Percentiles rank a stretch among this genome's conserved stretches.
Conservation (phyloP, 1,140 invertebrate species). For the Gryllus bimaculatus region DNA sequence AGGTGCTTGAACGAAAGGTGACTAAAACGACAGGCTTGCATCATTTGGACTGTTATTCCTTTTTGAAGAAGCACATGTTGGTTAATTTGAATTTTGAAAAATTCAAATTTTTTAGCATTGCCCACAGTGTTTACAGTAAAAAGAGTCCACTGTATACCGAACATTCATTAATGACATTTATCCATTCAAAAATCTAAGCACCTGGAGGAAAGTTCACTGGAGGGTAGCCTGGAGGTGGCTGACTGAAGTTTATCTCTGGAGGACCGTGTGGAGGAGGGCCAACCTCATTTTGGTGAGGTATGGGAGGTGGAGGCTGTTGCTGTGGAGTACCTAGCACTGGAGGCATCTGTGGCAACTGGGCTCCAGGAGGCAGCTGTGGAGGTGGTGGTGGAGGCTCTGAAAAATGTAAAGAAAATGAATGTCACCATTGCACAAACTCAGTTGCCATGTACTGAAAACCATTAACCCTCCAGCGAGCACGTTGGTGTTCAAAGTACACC, state of each 20-base stretch:
- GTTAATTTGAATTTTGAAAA: too few species aligned
- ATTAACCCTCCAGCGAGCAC: not conserved
- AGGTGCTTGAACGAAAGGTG: too few species aligned
- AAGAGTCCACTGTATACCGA: too few species aligned
- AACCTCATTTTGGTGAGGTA: constrained; percentile 10
- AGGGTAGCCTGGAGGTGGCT: constrained; percentile 43
- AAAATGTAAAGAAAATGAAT: not conserved
- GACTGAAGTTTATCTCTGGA: constrained; percentile 40
- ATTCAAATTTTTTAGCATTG: too few species aligned
- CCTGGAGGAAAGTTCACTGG: constrained; percentile 30
- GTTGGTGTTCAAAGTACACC: not conserved
- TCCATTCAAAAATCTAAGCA: not conserved
- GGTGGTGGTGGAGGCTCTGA: constrained; percentile 5
- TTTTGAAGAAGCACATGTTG: too few species aligned
- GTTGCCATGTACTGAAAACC: not conserved
- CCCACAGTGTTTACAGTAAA: too few species aligned
- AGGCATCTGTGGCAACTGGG: constrained; percentile 21
- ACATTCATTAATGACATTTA: too few species aligned
- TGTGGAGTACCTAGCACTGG: constrained; percentile 22
- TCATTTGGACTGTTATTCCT: too few species aligned
- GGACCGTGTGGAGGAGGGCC: constrained; percentile 16
- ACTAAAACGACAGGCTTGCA: too few species aligned
- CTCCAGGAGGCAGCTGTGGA: constrained; percentile 21
- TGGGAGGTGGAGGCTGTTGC: constrained; percentile 23
- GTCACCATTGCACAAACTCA: not conserved